A percentile compares a stretch with the other conserved stretches of the same genome.
These are phyloP conservation scores for Villa cingulata DNA, from an alignment of 2,888 invertebrate genomes.

Conservation along the genomic window DNA sequence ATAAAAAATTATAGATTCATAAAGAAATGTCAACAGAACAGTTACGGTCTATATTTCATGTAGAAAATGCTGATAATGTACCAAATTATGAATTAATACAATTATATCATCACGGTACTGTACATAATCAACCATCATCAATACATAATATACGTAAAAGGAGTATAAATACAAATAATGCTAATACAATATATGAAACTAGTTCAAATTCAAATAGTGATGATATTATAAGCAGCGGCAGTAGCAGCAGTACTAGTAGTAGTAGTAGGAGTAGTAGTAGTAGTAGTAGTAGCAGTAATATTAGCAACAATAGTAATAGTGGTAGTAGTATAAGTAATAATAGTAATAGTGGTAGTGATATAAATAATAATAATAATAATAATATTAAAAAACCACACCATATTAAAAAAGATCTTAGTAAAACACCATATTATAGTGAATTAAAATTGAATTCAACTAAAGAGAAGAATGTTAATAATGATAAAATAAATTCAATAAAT, in stretches of 20 bases:
- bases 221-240: too few relatives aligned
- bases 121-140: slow-evolving; percentile 20
- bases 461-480: slow-evolving; percentile 13
- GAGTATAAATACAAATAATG: slow-evolving; percentile 21
- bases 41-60: slow-evolving; percentile 69
- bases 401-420: slow-evolving; percentile 37
- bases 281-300: too few relatives aligned
- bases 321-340: too few relatives aligned
- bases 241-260: too few relatives aligned
- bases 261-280: too few relatives aligned
- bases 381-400: slow-evolving; percentile 24
- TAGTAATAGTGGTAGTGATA: slow-evolving; percentile 36
- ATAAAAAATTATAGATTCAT: too few relatives aligned
- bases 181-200: too few relatives aligned
- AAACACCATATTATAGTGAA: slow-evolving; percentile 33
- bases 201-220: too few relatives aligned
- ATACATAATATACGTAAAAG: slow-evolving; percentile 21
- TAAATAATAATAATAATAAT: slow-evolving; percentile 26
- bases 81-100: slow-evolving; percentile 75
- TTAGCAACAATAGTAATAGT: too few relatives aligned
- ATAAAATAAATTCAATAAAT: too few relatives aligned
- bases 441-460: slow-evolving; percentile 21
- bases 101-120: slow-evolving; percentile 46
- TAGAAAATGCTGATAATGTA: slow-evolving; percentile 61
- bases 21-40: slow-evolving; percentile 77